These are phyloP conservation scores for Lasioglossum zephyrum DNA, from an alignment of 2,888 invertebrate species.

Conservation along the genomic window DNA sequence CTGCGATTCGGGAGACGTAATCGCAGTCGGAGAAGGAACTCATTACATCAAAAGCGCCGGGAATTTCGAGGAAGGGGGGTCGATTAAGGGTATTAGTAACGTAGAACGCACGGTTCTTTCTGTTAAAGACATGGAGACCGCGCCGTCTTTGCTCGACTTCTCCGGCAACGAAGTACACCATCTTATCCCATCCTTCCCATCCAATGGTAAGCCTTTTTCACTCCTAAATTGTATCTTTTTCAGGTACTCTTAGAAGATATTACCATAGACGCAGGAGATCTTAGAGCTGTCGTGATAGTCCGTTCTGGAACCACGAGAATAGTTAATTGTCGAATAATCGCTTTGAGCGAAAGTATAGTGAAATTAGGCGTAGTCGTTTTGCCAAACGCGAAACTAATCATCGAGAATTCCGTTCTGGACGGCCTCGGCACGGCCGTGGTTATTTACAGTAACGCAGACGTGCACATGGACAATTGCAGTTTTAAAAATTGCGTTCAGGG, in stretches of 20 bases:
- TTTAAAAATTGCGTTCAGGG: slow-evolving; percentile 82
- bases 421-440: slow-evolving; percentile 86
- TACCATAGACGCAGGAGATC: slow-evolving; percentile 85
- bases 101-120: slow-evolving; percentile 80
- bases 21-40: slow-evolving; percentile 85
- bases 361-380: slow-evolving; percentile 86
- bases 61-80: slow-evolving; percentile 86
- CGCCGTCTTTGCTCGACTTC: slow-evolving; percentile 85
- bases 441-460: slow-evolving; percentile 77
- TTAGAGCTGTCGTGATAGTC: slow-evolving; percentile 85
- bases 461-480: slow-evolving; percentile 80
- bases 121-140: slow-evolving; percentile 85
- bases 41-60: slow-evolving; percentile 85
- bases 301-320: slow-evolving; percentile 85
- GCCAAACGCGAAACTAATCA: slow-evolving; percentile 82
- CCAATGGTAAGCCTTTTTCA: neutral
- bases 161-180: slow-evolving; percentile 75
- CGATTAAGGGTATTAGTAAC: slow-evolving; percentile 80
- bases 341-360: slow-evolving; percentile 85
- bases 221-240: slow-evolving; percentile 5
- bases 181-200: neutral
- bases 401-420: slow-evolving; percentile 85
- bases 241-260: slow-evolving; percentile 86
- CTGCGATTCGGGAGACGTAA: slow-evolving; percentile 84
- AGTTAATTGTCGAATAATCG: slow-evolving; percentile 85